Evolutionary conservation across 2,888 invertebrate genomes (phyloP), one percentile per base, ranked within the genome.

Genomic region (Empis stercorea): DNA sequence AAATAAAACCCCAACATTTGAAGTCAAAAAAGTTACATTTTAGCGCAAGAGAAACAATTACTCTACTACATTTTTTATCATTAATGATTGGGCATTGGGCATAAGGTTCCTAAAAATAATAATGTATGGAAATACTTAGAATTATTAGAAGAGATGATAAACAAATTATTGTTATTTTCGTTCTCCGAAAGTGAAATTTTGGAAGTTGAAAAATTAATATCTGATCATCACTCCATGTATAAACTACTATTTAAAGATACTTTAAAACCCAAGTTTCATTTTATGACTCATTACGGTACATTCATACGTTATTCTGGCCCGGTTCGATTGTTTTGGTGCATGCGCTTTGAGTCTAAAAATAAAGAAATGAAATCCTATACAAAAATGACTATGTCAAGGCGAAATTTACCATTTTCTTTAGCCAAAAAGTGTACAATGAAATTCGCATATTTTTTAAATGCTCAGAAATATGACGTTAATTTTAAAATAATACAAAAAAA

Each of bases 271-370:
- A 50, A 52, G 30, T 34, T 15, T 47, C 48, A 51, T 20, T 36
- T 48, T 36, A 16, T 51, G 27, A 16, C 41, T 6, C 46, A 51
- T 47, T 51, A 51, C 34, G 48, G 46, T 34, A 34, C 10, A 2
- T 39, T 48, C 13, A 48, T 51, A 4, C 9, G 15, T 30, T 15
- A 44, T 37, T 10, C 41, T 30, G 48, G 50, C 9, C 50, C 50
- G 11, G 13, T 48, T 23, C 27, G 50, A 44, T 27, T 47, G 30
- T 49, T 47, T 17, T 52, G 49, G 47, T 48, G 43, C 11, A 48
- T 50, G 48, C 48, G 50, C 44, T 50, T 42, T 34, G 48, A 51
- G 45, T 46, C 46, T 23, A 45, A 47, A 10, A 48, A 52, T 43
- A 39, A 40, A 43, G 41, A 45, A n/a, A 14, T 49, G 15, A 51